These are phyloP conservation scores for Sciurus vulgaris DNA, from an alignment of 2,797 vertebrate species.

Conservation along the genomic window DNA sequence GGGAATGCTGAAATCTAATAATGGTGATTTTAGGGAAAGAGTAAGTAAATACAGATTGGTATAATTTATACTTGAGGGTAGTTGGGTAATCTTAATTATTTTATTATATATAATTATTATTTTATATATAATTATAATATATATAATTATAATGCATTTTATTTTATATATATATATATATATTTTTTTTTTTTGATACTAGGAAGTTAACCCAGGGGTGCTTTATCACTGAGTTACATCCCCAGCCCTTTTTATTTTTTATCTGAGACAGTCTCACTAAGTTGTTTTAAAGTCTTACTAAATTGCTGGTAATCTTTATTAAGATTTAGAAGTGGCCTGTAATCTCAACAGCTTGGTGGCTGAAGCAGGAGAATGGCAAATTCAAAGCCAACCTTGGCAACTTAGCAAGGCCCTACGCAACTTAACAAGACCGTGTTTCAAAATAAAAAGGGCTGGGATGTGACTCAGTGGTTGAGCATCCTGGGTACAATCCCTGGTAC, in stretches of 20 bases:
- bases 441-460: background rate
- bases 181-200: too few relatives aligned
- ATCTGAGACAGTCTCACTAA: background rate
- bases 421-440: background rate
- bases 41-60: conserved; percentile 38
- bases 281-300: too few relatives aligned
- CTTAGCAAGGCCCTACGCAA: too few relatives aligned
- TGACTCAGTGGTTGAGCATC: background rate
- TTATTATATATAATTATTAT: background rate
- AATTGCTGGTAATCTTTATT: too few relatives aligned
- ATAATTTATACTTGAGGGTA: background rate
- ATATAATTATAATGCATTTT: too few relatives aligned
- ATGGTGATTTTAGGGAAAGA: conserved; percentile 9
- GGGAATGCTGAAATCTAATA: background rate
- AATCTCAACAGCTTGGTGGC: too few relatives aligned
- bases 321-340: too few relatives aligned
- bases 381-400: too few relatives aligned
- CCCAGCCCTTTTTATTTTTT: background rate
- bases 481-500: background rate
- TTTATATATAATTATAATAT: background rate
- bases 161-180: background rate
- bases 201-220: too few relatives aligned
- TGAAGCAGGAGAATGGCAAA: too few relatives aligned
- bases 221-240: too few relatives aligned
- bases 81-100: background rate